A percentile compares a stretch with the other conserved stretches of the same genome.
These are phyloP conservation scores for Bombylius discolor DNA, from an alignment of 2,888 invertebrate genomes.

Conservation along the genomic window DNA sequence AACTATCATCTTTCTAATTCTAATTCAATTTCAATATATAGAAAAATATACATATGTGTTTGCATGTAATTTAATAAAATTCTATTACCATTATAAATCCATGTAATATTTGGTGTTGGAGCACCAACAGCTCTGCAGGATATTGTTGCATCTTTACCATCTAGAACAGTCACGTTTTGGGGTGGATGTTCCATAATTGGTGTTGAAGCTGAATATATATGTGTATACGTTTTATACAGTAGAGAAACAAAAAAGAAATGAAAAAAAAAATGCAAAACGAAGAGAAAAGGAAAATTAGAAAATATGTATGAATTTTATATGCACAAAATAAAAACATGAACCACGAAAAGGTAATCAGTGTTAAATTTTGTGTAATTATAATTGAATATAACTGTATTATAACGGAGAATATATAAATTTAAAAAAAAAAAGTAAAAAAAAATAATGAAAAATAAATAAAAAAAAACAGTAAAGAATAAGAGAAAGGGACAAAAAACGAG, in stretches of 20 bases:
- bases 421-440: no score
- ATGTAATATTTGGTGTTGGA: slow-evolving; percentile 79
- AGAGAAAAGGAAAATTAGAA: neutral
- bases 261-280: neutral
- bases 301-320: no score
- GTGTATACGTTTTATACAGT: neutral
- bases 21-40: neutral
- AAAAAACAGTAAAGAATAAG: no score
- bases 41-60: neutral
- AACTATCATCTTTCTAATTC: neutral
- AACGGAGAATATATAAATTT: no score
- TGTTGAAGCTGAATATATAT: slow-evolving; percentile 52
- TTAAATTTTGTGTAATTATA: no score
- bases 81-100: slow-evolving; percentile 78
- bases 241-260: neutral
- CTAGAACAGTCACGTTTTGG: slow-evolving; percentile 75
- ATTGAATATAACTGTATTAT: no score
- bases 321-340: no score
- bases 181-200: slow-evolving; percentile 78
- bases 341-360: no score
- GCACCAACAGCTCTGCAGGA: slow-evolving; percentile 81
- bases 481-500: no score
- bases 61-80: neutral
- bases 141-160: slow-evolving; percentile 84
- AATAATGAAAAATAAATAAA: no score